Evolutionary conservation across 2,113 vertebrate species (phyloP).

Genomic region (Rhabdomys dilectus): DNA sequence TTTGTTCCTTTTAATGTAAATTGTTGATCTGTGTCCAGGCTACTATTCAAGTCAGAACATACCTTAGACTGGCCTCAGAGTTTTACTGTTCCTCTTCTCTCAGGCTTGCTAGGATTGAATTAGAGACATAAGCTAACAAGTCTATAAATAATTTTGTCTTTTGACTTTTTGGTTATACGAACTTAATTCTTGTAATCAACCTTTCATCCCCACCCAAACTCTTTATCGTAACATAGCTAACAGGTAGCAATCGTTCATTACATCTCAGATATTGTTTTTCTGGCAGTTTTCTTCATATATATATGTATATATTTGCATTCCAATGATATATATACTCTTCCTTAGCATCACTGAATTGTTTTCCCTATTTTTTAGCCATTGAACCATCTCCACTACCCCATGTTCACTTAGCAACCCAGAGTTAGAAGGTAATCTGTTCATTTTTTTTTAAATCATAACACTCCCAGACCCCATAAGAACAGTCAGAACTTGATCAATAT

Average conservation of each 20-base stretch:
- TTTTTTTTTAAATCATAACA: neutral
- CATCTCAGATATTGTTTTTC: neutral
- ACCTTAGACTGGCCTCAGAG: neutral
- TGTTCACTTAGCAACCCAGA: neutral
- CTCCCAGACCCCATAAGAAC: neutral
- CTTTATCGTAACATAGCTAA: neutral
- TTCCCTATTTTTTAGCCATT: neutral
- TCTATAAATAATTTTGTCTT: neutral
- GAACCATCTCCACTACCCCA: neutral
- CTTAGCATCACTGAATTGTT: neutral
- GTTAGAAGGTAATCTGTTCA: neutral
- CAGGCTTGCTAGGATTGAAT: neutral
- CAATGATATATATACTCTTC: fast-evolving
- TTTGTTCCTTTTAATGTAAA: neutral
- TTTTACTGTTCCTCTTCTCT: neutral
- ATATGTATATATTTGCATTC: neutral
- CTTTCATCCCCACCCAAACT: fast-evolving
- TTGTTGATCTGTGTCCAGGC: neutral
- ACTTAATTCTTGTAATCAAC: neutral
- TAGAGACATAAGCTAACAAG: neutral
- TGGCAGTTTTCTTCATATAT: neutral
- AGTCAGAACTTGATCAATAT: neutral
- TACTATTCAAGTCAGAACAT: neutral
- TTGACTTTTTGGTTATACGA: neutral
- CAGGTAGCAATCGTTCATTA: neutral